Evolutionary conservation across 2,797 vertebrate genomes (phyloP), one percentile per base, ranked within the genome.

Genomic region (Sebastes miniatus): DNA sequence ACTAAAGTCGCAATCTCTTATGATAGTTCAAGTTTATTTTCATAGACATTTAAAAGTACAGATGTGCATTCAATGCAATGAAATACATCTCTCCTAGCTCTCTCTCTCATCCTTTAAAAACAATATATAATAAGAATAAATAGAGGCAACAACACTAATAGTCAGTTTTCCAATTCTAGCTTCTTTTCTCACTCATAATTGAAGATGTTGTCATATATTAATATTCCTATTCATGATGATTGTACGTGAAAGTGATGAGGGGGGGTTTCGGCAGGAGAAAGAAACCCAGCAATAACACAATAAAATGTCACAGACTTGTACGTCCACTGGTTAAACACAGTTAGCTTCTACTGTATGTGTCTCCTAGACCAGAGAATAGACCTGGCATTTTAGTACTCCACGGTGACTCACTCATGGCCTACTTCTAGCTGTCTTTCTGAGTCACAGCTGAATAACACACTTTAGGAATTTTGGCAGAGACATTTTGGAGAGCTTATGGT

Each of bases 381-480:
- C 64, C 77, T 70, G 71, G 75, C 31, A 77, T 75, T 69, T 69
- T 16, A 78, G 24, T 65, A 67, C 69, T 82, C 20, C 11, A 39
- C 65, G 80, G 69, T 91, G 88, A 92, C 82, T 91, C 89, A 90
- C 81, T 86, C 77, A 18, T 89, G 85, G 75, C 87, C 83, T 93
- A 92, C 89, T 92, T 90, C 69, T 72, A 67, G 82, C 86, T 87
- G 50, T 20, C 63, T 50, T 32, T 87, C 80, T 90, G 86, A 91
- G 77, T 92, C 87, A 86, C 81, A 76, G 78, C 69, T 73, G 76
- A 80, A 76, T 88, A 91, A 89, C 82, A 73, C 77, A 77, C 79
- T 76, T 81, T 24, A 84, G 76, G 87, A 90, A 85, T 89, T 85
- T 89, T 90, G 88, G 85, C 83, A 65, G 83, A 8, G 36, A 69